Evolutionary conservation across 2,113 vertebrate species (phyloP), one percentile per base, ranked within the genome.

Genomic region (Muscicapa adusta): DNA sequence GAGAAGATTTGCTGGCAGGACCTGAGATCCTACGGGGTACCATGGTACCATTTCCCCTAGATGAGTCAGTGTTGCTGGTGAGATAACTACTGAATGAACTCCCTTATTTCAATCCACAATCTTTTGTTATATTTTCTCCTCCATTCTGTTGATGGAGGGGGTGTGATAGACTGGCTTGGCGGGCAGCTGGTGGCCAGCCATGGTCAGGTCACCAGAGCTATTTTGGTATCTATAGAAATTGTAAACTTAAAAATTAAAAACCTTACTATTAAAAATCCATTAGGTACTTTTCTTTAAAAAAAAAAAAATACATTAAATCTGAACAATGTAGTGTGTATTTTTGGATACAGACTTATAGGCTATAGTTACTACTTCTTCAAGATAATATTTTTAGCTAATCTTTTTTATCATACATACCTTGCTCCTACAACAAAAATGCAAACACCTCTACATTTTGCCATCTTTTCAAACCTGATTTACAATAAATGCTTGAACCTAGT

Each of bases 11-110:
- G 4, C 57, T 56, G 36, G 6, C 20, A 75, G 53, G 33, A 70
- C 10, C 3, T 50, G 34, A 45, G 10, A 12, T 12, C 8, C 9
- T 2, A 0, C 16, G 8, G 6, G 3, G 2, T 6, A 3, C 2
- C 20, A 18, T 0, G 0, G 15, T 58, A 26, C 56, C 6, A 22
- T 60, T 77, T 63, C 17, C 34, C 14, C 48, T 31, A 33, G 14
- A 14, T 42, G 11, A 65, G 5, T 60, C 18, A 63, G 60, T 31
- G 61, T 65, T 88, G 5, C 14, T 15, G 68, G 12, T 68, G 45
- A 73, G 14, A 84, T 28, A 58, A 20, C 24, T 57, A 28, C 28
- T 48, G 31, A 76, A 67, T 23, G 5, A 79, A 57, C 2, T 65
- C 22, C 25, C 4, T 79, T 57, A 43, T 53, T 71, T 71, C 1